Evolutionary conservation across 2,797 vertebrate genomes (phyloP).

Genomic region (Cacajao melanocephalus): DNA sequence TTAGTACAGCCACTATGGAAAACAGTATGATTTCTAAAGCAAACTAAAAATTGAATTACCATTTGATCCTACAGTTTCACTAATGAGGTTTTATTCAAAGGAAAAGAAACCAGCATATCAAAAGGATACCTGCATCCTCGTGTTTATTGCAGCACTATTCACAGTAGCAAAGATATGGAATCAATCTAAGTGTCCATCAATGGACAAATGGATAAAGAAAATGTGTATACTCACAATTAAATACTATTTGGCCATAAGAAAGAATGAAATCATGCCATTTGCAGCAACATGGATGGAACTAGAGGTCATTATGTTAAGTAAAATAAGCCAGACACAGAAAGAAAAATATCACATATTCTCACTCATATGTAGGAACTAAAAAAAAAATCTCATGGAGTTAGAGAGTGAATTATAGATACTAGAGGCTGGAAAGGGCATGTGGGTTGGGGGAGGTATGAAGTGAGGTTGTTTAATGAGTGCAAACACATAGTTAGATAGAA

Average conservation of each 20-base stretch:
- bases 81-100: not conserved
- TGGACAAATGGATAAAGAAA: not conserved
- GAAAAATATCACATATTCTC: not conserved
- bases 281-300: not conserved
- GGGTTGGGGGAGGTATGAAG: not conserved
- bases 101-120: not conserved
- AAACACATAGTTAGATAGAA: not conserved
- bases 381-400: not conserved
- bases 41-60: not conserved
- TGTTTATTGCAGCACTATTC: not conserved
- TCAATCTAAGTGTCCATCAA: not conserved
- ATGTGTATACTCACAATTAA: not conserved
- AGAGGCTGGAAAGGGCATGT: not conserved
- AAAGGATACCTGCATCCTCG: not conserved
- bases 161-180: not conserved
- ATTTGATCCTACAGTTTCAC: not conserved
- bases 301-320: not conserved
- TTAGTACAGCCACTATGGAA: not conserved
- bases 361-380: not conserved
- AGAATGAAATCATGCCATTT: not conserved
- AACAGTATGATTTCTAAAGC: not conserved
- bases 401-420: not conserved
- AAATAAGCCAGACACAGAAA: not conserved
- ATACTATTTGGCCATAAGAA: not conserved
- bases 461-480: not conserved